Percentiles rank a stretch among this genome's conserved stretches.
These are phyloP conservation scores for Sinocyclocheilus maitianheensis DNA, from an alignment of 2,113 vertebrate species.

Conservation along the genomic window DNA sequence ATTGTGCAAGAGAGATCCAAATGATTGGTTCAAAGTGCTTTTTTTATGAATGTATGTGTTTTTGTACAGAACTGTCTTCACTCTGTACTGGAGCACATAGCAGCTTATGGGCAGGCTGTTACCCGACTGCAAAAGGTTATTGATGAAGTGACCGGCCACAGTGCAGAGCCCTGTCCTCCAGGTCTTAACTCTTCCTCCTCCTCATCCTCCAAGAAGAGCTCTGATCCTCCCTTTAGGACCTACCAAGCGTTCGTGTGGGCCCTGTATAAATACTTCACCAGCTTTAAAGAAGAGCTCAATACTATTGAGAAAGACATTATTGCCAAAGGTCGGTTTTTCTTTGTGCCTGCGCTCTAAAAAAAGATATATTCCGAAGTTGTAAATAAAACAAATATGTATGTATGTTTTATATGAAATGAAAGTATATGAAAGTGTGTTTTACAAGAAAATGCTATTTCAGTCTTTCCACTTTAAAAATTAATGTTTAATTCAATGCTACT, in stretches of 20 bases:
- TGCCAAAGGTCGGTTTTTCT: slow-evolving; percentile 73
- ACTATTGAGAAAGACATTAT: slow-evolving; percentile 90
- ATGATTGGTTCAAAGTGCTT: background rate
- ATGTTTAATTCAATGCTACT: too few relatives aligned
- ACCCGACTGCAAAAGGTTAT: slow-evolving; percentile 92
- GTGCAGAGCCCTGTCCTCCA: slow-evolving; percentile 74
- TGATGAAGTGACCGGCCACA: slow-evolving; percentile 94
- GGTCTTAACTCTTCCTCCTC: slow-evolving; percentile 68
- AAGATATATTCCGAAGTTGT: background rate
- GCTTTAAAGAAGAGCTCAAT: slow-evolving; percentile 91
- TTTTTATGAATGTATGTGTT: background rate
- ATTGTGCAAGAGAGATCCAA: background rate
- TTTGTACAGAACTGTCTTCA: slow-evolving; percentile 84
- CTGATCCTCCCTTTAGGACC: slow-evolving; percentile 91
- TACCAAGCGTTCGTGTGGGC: slow-evolving; percentile 99
- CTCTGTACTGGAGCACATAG: slow-evolving; percentile 91
- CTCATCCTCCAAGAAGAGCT: slow-evolving; percentile 78
- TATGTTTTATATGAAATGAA: too few relatives aligned
- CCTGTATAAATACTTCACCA: slow-evolving; percentile 92
- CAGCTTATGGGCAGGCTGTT: slow-evolving; percentile 92
- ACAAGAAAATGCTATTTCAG: too few relatives aligned
- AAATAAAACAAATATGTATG: too few relatives aligned
- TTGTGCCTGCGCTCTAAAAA: background rate
- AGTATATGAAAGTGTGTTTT: too few relatives aligned
- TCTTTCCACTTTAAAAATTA: too few relatives aligned